Percentiles rank a stretch among this genome's conserved stretches.
Conservation (phyloP, 2,113 vertebrate species). For the Megaceryle torquata region DNA sequence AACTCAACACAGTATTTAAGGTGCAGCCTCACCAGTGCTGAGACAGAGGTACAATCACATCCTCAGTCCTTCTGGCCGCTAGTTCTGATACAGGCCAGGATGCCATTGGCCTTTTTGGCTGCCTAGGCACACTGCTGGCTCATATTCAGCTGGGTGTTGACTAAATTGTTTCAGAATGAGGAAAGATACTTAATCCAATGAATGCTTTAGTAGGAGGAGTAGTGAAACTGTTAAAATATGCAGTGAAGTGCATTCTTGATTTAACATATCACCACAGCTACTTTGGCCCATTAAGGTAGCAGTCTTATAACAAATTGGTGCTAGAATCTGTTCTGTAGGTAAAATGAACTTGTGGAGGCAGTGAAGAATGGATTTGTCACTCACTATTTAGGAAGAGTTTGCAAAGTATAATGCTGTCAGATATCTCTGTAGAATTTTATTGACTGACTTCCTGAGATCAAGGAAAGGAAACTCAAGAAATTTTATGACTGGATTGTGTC, state of each 20-base stretch:
- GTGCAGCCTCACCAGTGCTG: too few species aligned
- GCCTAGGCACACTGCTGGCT: too few species aligned
- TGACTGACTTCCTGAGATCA: not conserved
- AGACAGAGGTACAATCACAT: too few species aligned
- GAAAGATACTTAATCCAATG: not conserved
- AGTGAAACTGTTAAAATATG: not conserved
- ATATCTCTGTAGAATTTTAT: not conserved
- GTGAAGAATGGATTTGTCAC: not conserved
- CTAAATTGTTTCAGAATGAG: not conserved
- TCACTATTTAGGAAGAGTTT: not conserved
- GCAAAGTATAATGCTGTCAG: not conserved
- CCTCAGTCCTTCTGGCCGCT: too few species aligned
- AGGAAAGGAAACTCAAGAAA: not conserved
- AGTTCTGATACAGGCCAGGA: too few species aligned
- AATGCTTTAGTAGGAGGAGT: not conserved
- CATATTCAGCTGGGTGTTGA: not conserved
- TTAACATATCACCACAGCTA: not conserved
- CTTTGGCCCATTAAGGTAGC: not conserved
- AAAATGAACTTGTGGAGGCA: not conserved
- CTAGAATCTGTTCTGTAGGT: not conserved
- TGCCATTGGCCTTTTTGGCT: too few species aligned
- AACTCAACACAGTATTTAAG: too few species aligned
- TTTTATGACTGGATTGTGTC: fast-evolving
- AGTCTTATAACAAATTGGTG: not conserved
- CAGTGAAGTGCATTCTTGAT: not conserved